Evolutionary conservation across 2,888 invertebrate species (phyloP), one percentile per base, ranked within the genome.

Genomic region (Pyrocoelia pectoralis): DNA sequence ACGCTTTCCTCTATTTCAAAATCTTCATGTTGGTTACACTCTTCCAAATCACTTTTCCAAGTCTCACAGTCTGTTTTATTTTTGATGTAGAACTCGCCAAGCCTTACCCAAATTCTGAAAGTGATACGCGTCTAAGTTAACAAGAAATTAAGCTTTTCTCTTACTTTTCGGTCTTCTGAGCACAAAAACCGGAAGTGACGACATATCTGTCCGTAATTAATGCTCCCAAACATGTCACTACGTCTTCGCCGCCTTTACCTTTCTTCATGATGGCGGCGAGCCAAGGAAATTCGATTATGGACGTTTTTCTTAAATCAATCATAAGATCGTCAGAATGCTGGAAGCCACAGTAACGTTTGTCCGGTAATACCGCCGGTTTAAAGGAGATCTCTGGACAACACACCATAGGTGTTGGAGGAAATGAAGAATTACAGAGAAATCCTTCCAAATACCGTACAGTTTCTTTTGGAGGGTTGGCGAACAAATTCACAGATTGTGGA

Each of bases 271-370:
- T 43, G 8, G 43, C 43, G 8, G 13, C 13, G 13, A 43, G 8
- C 43, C 43, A 43, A 12, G 43, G 43, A 43, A 15, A 43, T 15
- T 43, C 43, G 13, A 43, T 43, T 43, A 43, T 43, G 4, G 43
- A 43, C 17, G 43, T 43, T 12, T 8, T 8, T 43, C 43, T 2
- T 15, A 43, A 6, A 10, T 43, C 43, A 15, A 43, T 1, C 43
- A 43, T 15, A 3, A 43, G 17, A 43, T 43, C 43, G 13, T 43
- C 43, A 43, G 13, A 43, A 15, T 43, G 43, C 12, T 43, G 43
- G 13, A 12, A 43, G 8, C 43, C 43, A 12, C 43, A 43, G 17
- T 43, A 43, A 2, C 13, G 14, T 15, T 43, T 8, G 8, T 13
- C 13, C 3, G 43, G 17, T 43, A 43, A 6, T 3, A 12, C 12